These are phyloP conservation scores for Cheilosia variabilis DNA, from an alignment of 2,888 invertebrate genomes.

Conservation along the genomic window DNA sequence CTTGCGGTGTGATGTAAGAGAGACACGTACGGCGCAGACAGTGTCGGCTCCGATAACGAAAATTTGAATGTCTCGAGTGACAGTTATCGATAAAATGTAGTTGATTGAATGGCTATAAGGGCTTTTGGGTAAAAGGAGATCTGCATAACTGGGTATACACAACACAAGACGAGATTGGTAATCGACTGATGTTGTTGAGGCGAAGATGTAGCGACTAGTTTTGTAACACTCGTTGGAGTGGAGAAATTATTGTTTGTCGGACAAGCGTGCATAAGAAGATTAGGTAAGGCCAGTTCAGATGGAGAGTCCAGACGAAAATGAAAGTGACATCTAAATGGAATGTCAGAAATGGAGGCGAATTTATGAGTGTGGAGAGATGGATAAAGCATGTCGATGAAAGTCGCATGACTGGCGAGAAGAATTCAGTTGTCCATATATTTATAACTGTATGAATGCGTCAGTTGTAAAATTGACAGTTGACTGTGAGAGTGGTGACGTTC, in stretches of 20 bases:
- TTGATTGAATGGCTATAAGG: conserved; percentile 22
- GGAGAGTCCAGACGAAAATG: conserved; percentile 50
- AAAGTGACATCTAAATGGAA: conserved; percentile 52
- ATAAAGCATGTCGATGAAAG: background rate
- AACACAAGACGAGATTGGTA: conserved; percentile 15
- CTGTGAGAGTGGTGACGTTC: too few species aligned
- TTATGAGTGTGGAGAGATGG: conserved; percentile 13
- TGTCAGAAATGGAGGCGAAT: conserved; percentile 21
- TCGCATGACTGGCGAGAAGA: too few species aligned
- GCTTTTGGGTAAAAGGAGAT: conserved; percentile 32
- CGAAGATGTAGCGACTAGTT: conserved; percentile 13
- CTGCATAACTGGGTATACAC: conserved; percentile 42
- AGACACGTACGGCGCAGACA: background rate
- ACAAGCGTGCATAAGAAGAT: conserved; percentile 35
- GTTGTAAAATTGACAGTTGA: too few species aligned
- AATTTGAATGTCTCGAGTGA: conserved; percentile 45
- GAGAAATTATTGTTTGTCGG: conserved; percentile 42
- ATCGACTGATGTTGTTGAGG: conserved; percentile 19
- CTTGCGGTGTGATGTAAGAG: conserved; percentile 24
- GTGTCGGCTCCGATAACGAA: conserved; percentile 31
- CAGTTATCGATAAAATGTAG: conserved; percentile 16
- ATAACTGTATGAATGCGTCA: too few species aligned
- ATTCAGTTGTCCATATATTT: too few species aligned
- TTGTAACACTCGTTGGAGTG: conserved; percentile 39
- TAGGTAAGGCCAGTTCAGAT: conserved; percentile 43